These are phyloP conservation scores for Neostethus bicornis DNA, from an alignment of 2,797 vertebrate genomes.

Conservation along the genomic window DNA sequence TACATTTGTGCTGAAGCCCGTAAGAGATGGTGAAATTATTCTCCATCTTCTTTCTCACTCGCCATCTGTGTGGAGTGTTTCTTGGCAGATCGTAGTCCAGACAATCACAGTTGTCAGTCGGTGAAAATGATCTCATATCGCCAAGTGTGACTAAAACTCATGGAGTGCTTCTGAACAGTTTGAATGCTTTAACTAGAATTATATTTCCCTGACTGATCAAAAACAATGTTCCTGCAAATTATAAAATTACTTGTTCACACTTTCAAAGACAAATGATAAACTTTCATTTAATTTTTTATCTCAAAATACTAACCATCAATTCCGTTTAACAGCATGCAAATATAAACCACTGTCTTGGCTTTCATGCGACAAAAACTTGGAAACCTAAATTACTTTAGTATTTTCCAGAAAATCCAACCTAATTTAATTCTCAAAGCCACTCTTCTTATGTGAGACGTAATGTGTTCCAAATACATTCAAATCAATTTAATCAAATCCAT, in stretches of 20 bases:
- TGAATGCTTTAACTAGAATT: slow-evolving; percentile 29
- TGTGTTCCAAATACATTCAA: not conserved
- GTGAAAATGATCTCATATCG: slow-evolving; percentile 64
- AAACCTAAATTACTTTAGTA: not conserved
- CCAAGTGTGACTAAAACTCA: slow-evolving; percentile 57
- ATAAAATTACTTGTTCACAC: no score
- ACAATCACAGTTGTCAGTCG: slow-evolving; percentile 78
- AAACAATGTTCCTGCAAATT: not conserved
- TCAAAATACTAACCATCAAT: not conserved
- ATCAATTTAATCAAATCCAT: slow-evolving; percentile 4
- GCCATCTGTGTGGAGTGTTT: slow-evolving; percentile 72
- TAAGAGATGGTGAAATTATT: slow-evolving; percentile 56
- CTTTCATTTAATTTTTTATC: not conserved
- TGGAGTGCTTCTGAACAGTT: slow-evolving; percentile 22
- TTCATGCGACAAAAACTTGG: no score
- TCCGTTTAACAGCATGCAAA: not conserved
- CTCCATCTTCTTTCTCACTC: slow-evolving; percentile 55
- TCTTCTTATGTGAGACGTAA: not conserved
- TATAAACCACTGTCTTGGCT: no score
- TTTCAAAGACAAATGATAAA: not conserved
- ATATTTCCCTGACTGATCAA: slow-evolving; percentile 11
- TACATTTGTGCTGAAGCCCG: slow-evolving; percentile 41
- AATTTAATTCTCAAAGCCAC: not conserved
- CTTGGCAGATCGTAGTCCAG: slow-evolving; percentile 73
- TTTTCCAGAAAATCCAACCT: not conserved